Evolutionary conservation across 2,888 invertebrate genomes (phyloP), one percentile per base, ranked within the genome.

Genomic region (Pollenia amentaria): DNA sequence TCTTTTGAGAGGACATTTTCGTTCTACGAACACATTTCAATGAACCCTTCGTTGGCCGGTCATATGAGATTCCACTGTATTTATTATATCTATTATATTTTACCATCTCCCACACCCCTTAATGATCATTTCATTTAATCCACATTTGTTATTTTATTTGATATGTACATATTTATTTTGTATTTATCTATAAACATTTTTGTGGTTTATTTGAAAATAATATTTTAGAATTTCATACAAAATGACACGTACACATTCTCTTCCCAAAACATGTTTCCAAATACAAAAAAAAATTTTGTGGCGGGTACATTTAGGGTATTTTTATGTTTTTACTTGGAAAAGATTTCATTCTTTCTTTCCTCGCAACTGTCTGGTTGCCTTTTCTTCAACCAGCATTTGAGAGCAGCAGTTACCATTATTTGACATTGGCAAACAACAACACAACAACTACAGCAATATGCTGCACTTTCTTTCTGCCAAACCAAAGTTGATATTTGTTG

Each of bases 181-280:
- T 40, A 44, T 64, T 40, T 14, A 40, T 55, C 29, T 51, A 53
- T 7, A 16, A 53, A 67, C 10, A 18, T n/a, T 40, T 14, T 14
- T 67, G 38, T 60, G 57, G 57, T 48, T 78, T 40, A 57, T 40
- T 16, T 42, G 40, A 12, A 60, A 69, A 78, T 12, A 69, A 40
- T 69, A 44, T 76, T 48, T 57, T 18, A 11, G 16, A 38, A 38
- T 53, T 53, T 72, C 9, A 16, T 18, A 51, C 48, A 51, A 21
- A 72, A 55, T 72, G 46, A 44, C 80, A 80, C 72, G 72, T 80
- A 80, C 38, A 18, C n/a, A 55, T 29, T 8, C 8, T 46, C 42
- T 16, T 3, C 8, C 18, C 16, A 70, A 44, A 62, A 53, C 64
- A 72, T 72, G 44, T 42, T 40, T 21, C 14, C 12, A 60, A 60